Base-by-base conservation (phyloP, 2,113 vertebrate species). In the Scomber scombrus region DNA sequence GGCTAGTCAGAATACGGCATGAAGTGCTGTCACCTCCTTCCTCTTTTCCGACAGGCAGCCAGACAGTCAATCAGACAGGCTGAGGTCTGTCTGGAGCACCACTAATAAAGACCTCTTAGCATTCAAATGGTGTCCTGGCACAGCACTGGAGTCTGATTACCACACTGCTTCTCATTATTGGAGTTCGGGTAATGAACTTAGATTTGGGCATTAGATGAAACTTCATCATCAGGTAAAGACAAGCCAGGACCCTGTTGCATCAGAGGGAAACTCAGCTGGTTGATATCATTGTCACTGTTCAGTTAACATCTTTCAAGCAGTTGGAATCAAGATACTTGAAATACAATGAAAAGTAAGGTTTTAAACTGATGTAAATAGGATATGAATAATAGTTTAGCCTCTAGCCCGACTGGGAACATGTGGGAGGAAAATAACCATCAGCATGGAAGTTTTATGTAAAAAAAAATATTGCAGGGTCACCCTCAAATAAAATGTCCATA, bases 21-120 rank as follows among this genome's bases (percentile, higher is more conserved):
- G 83, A 89, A 89, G 90, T 84, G 81, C 86, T 84, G 85, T 85
- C 89, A 86, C 85, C 81, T 82, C 60, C 75, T 71, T 87, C 88
- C 87, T 81, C 55, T 85, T 77, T 68, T 78, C 74, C 61, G 52
- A 85, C 89, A 81, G 63, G 78, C 84, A 86, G 80, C 71, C 82
- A 92, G 90, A 90, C 89, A 91, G 90, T 87, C 90, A 93, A 93
- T 93, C 90, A 93, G 80, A 66, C 85, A 76, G 83, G 73, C 82
- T 71, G 79, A 81, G 79, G 83, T 91, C 89, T 88, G 90, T 90
- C 90, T 93, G 76, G 75, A 85, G 85, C 80, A 58, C 50, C 72
- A 71, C 75, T 85, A 83, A 87, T 92, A 87, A 88, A 92, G 85
- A 84, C 80, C 85, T 86, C 84, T 91, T 91, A 87, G 86, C 81